A percentile compares a stretch with the other conserved stretches of the same genome.
Conservation (phyloP, 2,113 vertebrate genomes). For the Oostethus manadensis region DNA sequence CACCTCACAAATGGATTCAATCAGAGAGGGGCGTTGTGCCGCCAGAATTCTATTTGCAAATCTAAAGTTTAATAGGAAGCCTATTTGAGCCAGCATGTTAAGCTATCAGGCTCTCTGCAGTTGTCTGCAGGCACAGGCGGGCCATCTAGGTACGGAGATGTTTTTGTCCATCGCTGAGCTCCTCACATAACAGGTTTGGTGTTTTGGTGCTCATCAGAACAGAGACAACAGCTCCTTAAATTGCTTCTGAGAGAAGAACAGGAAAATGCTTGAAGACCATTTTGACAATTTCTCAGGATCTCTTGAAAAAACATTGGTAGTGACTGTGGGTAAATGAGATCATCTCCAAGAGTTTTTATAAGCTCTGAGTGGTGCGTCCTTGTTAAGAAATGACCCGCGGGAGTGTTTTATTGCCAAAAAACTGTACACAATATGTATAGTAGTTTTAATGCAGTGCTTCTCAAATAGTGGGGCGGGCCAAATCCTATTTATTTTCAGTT, state of each 20-base stretch:
- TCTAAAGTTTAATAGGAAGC: conserved; percentile 18
- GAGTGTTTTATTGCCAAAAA: too few relatives aligned
- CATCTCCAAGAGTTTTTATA: background rate
- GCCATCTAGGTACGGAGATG: conserved; percentile 9
- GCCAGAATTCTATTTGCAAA: conserved; percentile 23
- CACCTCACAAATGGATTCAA: conserved; percentile 22
- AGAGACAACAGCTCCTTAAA: conserved; percentile 13
- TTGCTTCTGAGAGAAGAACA: conserved; percentile 3
- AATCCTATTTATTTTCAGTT: too few relatives aligned
- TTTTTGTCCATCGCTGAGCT: conserved; percentile 35
- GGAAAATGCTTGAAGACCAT: conserved; percentile 2
- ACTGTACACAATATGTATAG: too few relatives aligned
- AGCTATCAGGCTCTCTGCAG: conserved; percentile 21
- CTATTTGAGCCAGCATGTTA: conserved; percentile 16
- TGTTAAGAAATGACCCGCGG: too few relatives aligned
- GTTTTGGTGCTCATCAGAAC: conserved; percentile 12
- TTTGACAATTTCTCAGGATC: conserved; percentile 11
- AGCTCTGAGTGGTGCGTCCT: too few relatives aligned
- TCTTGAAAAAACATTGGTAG: background rate
- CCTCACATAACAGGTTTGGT: conserved; percentile 17
- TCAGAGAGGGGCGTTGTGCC: conserved; percentile 6
- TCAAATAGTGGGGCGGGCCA: too few relatives aligned
- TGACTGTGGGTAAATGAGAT: background rate
- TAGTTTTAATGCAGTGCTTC: too few relatives aligned
- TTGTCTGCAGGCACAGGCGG: conserved; percentile 7